Base-by-base conservation (phyloP, 2,888 invertebrate species). In the Adelphocoris suturalis region DNA sequence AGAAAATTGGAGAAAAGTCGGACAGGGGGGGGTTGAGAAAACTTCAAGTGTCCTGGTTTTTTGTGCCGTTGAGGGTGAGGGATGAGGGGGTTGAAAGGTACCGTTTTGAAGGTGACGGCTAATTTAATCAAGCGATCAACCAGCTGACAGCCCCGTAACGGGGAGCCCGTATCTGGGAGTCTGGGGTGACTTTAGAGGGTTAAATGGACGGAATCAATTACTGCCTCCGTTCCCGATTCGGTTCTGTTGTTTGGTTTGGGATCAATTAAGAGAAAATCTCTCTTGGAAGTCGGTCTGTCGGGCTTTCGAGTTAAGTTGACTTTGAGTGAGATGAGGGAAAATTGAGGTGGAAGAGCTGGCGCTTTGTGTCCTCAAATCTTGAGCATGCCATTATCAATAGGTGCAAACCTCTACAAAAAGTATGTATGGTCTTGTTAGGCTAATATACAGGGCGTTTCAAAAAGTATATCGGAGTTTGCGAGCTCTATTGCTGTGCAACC, bases 141-240 rank as follows among this genome's bases (percentile, higher is more conserved):
- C 23, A 23, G 68, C 68, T 68, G 68, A 23, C 68, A 68, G 68
- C 23, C 23, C 23, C 23, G 68, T 68, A 68, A 68, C 68, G 23
- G 68, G 23, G 68, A 19, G 7, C 3, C 19, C 12, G 68, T 68
- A 68, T 68, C 23, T 23, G 68, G 2, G 68, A 68, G 61, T 61
- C 61, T 16, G 61, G 61, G 16, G 61, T n/a, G 68, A 23, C 68
- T 68, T 68, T 23, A 68, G 27, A 68, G 68, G 68, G 68, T 68
- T 68, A 68, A 68, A 68, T 68, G 68, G 27, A 68, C 68, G 27
- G 68, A 68, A 68, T 68, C 68, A 68, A 68, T 68, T 68, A 68
- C 68, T 68, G 23, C 68, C 68, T 23, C 19, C 61, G 16, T 3
- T 57, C n/a, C 57, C 57, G 57, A 57, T 23, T 52, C 2, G 52